Base-by-base conservation (phyloP, 1,140 invertebrate genomes). In the Rhagoletis zephyria region DNA sequence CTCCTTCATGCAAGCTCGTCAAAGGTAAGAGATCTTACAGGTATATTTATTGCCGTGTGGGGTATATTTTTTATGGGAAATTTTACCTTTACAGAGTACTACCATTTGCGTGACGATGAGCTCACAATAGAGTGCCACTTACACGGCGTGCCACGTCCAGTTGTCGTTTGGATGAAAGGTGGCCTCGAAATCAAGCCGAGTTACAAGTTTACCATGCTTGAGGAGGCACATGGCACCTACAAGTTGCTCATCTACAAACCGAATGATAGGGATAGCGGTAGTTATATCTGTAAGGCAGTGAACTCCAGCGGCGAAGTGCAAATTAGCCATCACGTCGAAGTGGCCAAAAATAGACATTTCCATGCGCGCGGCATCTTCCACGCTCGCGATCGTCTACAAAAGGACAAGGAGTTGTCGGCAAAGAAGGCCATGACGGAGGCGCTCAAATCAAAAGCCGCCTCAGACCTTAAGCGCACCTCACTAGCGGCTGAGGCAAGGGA, bases 221-320 rank as follows among this genome's bases (percentile, higher is more conserved):
- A 93, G 87, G 92, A 93, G 86, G 92, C 91, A 2, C 92, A 93
- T 70, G 92, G 92, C 4, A 91, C 93, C 4, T 92, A 90, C 87
- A 93, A 93, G 74, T 91, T 97, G 64, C 95, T 96, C 89, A 94
- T 97, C 85, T 90, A 95, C 89, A 92, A 94, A 85, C 94, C 94
- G 0, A 91, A 91, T 19, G 91, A 93, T 14, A 93, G 93, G 88
- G 95, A 96, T 89, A 93, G 93, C 56, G 95, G 95, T 67, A 93
- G 94, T 88, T 96, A 96, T 87, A 93, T 94, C 10, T 96, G 96
- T 87, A 92, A 95, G 45, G 96, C 95, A 12, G 93, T 92, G 63
- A 96, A 96, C 90, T 91, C 93, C 42, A 93, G 95, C 65, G 96
- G 96, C 19, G 95, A 96, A 93, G 96, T 90, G 1, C 90, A 93